These are phyloP conservation scores for Desmodus rotundus DNA, from an alignment of 2,113 vertebrate genomes.

Conservation along the genomic window DNA sequence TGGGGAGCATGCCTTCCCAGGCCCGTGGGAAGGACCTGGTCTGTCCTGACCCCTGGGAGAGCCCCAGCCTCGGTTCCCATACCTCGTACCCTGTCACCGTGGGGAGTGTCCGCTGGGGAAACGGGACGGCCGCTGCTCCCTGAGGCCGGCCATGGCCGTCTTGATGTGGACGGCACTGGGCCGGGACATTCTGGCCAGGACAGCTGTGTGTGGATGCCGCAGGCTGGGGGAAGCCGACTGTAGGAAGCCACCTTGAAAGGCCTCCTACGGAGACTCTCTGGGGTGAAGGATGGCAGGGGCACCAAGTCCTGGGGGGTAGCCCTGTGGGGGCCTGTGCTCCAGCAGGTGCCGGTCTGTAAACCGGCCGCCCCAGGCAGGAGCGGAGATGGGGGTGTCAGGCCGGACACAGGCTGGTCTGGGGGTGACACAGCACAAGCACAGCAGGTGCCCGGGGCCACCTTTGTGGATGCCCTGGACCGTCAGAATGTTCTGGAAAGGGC, in stretches of 20 bases:
- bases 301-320: neutral
- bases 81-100: rapidly evolving
- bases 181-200: rapidly evolving
- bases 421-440: rapidly evolving
- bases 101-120: neutral
- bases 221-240: rapidly evolving
- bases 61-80: neutral
- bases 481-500: neutral
- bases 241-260: neutral
- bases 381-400: rapidly evolving
- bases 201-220: neutral
- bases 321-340: neutral
- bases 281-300: too few relatives aligned
- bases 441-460: rapidly evolving
- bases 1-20: neutral
- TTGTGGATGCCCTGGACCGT: rapidly evolving
- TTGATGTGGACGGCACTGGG: rapidly evolving
- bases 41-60: too few relatives aligned
- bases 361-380: neutral
- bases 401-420: neutral
- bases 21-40: too few relatives aligned
- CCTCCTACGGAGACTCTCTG: neutral
- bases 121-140: rapidly evolving
- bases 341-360: rapidly evolving
- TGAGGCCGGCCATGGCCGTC: rapidly evolving